Percentiles rank a stretch among this genome's conserved stretches.
These are phyloP conservation scores for Pangasius krempfi DNA, from an alignment of 2,797 vertebrate species.

Conservation along the genomic window DNA sequence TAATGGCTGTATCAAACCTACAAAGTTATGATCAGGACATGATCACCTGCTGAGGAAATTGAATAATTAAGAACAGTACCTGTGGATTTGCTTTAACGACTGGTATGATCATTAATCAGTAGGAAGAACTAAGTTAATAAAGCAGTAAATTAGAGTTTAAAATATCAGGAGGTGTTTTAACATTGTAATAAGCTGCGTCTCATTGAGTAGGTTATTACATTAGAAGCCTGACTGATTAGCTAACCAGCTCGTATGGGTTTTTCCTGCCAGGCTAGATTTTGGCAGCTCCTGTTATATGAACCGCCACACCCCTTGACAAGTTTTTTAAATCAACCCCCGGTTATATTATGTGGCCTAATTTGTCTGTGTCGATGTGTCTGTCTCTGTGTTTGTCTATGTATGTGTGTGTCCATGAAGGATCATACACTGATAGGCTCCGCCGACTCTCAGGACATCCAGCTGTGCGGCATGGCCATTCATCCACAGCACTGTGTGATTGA, in stretches of 20 bases:
- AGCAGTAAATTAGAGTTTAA: background rate
- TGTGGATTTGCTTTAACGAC: background rate
- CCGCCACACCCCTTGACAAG: background rate
- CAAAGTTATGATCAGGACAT: background rate
- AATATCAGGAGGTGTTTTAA: background rate
- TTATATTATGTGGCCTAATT: background rate
- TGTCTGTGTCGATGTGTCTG: constrained; percentile 70
- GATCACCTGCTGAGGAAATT: background rate
- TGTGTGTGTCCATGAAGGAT: constrained; percentile 69
- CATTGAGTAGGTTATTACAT: background rate
- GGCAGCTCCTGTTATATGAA: background rate
- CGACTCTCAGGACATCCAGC: constrained; percentile 93
- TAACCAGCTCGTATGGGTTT: background rate
- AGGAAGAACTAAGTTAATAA: background rate
- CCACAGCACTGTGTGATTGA: constrained; percentile 89
- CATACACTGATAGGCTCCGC: constrained; percentile 87
- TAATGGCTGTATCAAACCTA: background rate
- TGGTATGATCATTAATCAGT: background rate
- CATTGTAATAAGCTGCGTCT: background rate
- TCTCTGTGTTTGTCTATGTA: constrained; percentile 70
- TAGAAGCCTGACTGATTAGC: background rate
- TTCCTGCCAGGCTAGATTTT: background rate
- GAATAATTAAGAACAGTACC: background rate
- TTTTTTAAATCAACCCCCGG: background rate
- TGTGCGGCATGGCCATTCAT: constrained; percentile 95